These are phyloP conservation scores for Panorpa germanica DNA, from an alignment of 2,888 invertebrate species.

Conservation along the genomic window DNA sequence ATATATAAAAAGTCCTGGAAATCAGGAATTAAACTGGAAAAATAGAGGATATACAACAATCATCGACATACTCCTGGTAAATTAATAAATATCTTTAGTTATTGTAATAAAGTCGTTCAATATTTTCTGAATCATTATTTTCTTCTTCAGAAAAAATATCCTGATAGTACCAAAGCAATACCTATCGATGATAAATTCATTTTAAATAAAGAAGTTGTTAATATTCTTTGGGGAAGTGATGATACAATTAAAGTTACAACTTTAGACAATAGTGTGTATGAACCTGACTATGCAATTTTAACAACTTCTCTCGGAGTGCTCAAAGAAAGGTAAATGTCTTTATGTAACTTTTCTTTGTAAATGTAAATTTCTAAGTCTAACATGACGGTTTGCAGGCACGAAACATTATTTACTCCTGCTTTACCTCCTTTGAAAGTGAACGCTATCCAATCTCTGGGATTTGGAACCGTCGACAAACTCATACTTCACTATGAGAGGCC, in stretches of 20 bases:
- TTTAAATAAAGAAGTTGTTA: constrained; percentile 9
- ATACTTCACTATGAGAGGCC: constrained; percentile 34
- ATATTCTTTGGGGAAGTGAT: constrained; percentile 8
- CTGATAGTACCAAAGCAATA: constrained; percentile 15
- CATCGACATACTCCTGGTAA: too few relatives aligned
- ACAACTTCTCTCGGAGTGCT: constrained; percentile 40
- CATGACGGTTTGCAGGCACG: constrained; percentile 11
- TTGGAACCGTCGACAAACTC: constrained; percentile 42
- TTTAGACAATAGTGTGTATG: constrained; percentile 23
- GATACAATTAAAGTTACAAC: constrained; percentile 14
- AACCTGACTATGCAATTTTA: constrained; percentile 38
- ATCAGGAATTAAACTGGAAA: too few relatives aligned
- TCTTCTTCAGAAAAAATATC: constrained; percentile 20
- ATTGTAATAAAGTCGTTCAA: too few relatives aligned
- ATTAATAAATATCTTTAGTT: too few relatives aligned
- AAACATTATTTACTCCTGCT: constrained; percentile 26
- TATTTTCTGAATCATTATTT: too few relatives aligned
- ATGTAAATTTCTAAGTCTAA: background rate
- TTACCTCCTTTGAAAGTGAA: constrained; percentile 27
- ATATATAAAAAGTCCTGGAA: background rate
- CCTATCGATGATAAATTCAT: constrained; percentile 16
- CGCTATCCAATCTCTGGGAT: constrained; percentile 31
- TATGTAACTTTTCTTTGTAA: background rate
- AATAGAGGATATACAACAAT: too few relatives aligned
- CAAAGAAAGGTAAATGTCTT: constrained; percentile 24